Evolutionary conservation across 2,797 vertebrate genomes (phyloP).

Genomic region (Molossus molossus): DNA sequence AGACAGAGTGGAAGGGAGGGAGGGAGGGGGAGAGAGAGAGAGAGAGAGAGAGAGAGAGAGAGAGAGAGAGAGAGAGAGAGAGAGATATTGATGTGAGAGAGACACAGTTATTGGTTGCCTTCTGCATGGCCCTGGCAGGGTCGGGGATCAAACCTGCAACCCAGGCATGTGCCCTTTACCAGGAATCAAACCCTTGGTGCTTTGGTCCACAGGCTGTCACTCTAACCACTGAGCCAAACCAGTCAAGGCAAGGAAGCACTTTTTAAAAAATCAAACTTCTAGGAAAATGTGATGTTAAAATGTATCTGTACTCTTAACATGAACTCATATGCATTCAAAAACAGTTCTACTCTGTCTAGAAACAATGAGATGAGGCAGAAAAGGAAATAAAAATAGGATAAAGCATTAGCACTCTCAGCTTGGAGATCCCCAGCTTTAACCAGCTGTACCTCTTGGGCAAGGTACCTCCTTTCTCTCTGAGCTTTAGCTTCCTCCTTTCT

Average conservation of each 20-base stretch:
- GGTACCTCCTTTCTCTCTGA: neutral
- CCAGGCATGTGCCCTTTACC: too few species aligned
- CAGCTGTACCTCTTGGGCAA: neutral
- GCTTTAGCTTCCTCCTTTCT: neutral
- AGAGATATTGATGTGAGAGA: too few species aligned
- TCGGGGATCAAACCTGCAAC: too few species aligned
- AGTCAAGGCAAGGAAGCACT: neutral
- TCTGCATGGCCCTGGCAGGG: too few species aligned
- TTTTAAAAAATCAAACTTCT: conserved; percentile 53
- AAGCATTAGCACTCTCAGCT: neutral
- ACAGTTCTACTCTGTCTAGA: neutral
- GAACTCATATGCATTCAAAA: neutral
- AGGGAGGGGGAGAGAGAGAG: too few species aligned
- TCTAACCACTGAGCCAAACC: too few species aligned
- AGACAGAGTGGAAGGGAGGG: too few species aligned
- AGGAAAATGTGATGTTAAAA: conserved; percentile 52
- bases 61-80: too few species aligned
- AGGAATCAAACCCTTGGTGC: too few species aligned
- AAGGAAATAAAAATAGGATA: neutral
- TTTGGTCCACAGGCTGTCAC: too few species aligned
- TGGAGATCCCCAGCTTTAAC: neutral
- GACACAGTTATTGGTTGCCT: too few species aligned
- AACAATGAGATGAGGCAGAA: neutral
- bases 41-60: too few species aligned
- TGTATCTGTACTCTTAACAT: neutral